Evolutionary conservation across 2,888 invertebrate species (phyloP).

Genomic region (Agonopterix alstromeriana): DNA sequence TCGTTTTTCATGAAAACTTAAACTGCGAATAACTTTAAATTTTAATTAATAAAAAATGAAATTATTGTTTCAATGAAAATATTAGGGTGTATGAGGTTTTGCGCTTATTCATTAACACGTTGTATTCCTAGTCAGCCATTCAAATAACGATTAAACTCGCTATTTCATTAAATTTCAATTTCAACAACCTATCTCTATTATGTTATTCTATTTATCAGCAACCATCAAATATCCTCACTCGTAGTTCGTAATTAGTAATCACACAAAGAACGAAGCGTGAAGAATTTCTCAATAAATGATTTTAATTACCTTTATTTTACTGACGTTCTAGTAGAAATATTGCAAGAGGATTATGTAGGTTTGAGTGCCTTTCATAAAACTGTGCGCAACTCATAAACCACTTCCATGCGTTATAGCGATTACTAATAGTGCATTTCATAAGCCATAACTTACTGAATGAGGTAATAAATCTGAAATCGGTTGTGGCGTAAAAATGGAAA

Average conservation of each 20-base stretch:
- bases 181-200: no score
- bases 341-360: slow-evolving; percentile 11
- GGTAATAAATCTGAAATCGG: slow-evolving; percentile 1
- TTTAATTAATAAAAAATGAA: no score
- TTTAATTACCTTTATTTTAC: slow-evolving; percentile 26
- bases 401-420: slow-evolving; percentile 2
- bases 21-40: no score
- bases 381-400: slow-evolving; percentile 1
- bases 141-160: no score
- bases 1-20: no score
- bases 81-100: no score
- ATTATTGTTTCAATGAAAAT: no score
- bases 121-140: no score
- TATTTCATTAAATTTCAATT: no score
- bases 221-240: background rate
- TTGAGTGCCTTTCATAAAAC: background rate
- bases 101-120: no score
- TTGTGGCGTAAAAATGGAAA: slow-evolving; percentile 28
- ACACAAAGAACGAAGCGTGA: slow-evolving; percentile 28
- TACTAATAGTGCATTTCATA: slow-evolving; percentile 5
- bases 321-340: slow-evolving; percentile 16
- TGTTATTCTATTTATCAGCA: no score
- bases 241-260: slow-evolving; percentile 18
- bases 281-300: slow-evolving; percentile 35
- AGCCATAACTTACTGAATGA: slow-evolving; percentile 1